Evolutionary conservation across 2,888 invertebrate genomes (phyloP).

Genomic region (Aproaerema taeniolella): DNA sequence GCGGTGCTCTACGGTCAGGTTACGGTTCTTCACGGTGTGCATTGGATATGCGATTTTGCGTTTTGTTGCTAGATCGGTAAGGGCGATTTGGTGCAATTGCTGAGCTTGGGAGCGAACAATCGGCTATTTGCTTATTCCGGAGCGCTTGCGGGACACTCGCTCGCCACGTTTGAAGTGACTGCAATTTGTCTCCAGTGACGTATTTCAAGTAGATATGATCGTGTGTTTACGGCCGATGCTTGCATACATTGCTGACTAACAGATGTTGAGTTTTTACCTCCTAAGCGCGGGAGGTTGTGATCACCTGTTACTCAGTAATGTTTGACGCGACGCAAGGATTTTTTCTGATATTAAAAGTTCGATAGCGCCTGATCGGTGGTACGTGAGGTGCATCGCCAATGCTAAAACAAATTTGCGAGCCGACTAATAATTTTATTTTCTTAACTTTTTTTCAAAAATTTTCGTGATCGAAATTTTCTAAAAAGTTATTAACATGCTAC

Average conservation of each 20-base stretch:
- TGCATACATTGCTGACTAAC: conserved; percentile 61
- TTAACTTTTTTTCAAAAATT: no score
- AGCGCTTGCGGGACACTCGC: conserved; percentile 43
- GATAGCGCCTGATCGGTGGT: conserved; percentile 45
- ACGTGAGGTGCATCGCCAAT: conserved; percentile 42
- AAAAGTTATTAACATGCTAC: no score
- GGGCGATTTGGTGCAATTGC: conserved; percentile 34
- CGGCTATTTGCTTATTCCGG: conserved; percentile 55
- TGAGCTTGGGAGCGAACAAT: conserved; percentile 43
- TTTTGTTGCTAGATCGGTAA: conserved; percentile 46
- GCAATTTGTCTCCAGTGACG: conserved; percentile 70
- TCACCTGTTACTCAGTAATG: conserved; percentile 63
- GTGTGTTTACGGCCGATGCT: conserved; percentile 52
- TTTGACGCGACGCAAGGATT: conserved; percentile 47
- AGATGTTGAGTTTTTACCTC: conserved; percentile 61
- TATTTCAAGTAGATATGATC: conserved; percentile 72
- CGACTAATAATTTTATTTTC: no score
- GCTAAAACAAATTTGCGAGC: no score
- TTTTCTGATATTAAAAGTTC: conserved; percentile 69
- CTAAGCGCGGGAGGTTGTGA: conserved; percentile 52
- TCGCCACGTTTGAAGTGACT: conserved; percentile 64
- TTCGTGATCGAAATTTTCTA: not conserved
- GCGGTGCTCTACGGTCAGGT: conserved; percentile 56
- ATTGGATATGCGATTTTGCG: conserved; percentile 44
- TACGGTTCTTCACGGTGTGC: conserved; percentile 52